Conservation (phyloP, 2,113 vertebrate species). For the Cisticola juncidis region DNA sequence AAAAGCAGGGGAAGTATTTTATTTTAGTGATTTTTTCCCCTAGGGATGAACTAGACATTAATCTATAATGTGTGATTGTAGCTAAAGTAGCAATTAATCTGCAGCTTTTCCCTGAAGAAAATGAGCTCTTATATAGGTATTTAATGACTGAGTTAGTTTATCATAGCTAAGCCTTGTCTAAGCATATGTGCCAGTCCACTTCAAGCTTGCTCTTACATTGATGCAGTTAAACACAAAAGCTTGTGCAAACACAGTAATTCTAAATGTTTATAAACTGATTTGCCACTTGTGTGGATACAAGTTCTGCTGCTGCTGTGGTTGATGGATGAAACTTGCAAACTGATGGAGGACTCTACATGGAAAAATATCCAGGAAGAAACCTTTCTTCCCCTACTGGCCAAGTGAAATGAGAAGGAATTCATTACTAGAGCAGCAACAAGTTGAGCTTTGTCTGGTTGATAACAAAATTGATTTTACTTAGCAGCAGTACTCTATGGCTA, state of each 20-base stretch:
- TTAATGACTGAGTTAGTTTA: neutral
- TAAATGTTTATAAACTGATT: neutral
- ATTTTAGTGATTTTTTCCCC: neutral
- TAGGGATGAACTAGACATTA: neutral
- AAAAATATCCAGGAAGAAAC: neutral
- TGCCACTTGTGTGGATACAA: neutral
- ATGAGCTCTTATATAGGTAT: neutral
- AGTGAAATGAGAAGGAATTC: neutral
- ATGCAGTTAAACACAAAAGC: neutral
- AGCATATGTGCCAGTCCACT: neutral
- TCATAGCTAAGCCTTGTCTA: neutral
- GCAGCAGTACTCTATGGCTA: neutral
- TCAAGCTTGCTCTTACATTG: neutral
- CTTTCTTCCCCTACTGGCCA: neutral
- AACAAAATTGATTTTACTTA: neutral
- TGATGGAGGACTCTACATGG: neutral
- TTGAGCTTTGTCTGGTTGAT: neutral
- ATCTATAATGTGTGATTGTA: neutral
- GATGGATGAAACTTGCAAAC: neutral
- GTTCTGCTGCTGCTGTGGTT: neutral
- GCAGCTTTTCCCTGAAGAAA: neutral
- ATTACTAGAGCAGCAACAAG: neutral
- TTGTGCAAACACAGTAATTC: neutral
- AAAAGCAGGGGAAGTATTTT: neutral
- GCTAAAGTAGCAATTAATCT: neutral